Percentiles rank a stretch among this genome's conserved stretches.
Conservation (phyloP, 2,888 invertebrate species). For the Steinernema hermaphroditum region DNA sequence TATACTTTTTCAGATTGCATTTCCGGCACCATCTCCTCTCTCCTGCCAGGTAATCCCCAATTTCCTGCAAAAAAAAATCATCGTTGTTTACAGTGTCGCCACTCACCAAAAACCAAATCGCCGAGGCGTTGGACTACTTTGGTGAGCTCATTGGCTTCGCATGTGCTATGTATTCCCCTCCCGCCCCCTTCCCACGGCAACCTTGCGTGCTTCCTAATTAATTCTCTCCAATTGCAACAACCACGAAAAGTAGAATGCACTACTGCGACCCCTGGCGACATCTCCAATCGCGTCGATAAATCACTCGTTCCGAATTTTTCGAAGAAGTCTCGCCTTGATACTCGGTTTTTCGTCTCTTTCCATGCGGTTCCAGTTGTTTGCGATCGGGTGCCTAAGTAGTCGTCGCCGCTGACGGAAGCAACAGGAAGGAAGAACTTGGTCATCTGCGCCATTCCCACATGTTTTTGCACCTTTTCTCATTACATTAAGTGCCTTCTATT, state of each 20-base stretch:
- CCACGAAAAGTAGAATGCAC: neutral
- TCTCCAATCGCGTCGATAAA: conserved; percentile 6
- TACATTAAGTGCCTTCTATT: neutral
- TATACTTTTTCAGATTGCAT: no score
- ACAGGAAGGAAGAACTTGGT: neutral
- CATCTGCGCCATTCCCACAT: neutral
- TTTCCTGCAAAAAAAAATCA: no score
- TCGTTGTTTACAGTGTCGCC: neutral
- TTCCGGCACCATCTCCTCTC: no score
- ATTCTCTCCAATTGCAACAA: conserved; percentile 6
- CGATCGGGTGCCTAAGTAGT: neutral
- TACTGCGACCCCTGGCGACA: neutral
- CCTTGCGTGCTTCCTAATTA: neutral
- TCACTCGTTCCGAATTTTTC: neutral
- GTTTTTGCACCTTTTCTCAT: neutral
- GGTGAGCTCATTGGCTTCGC: neutral
- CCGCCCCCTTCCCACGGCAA: neutral
- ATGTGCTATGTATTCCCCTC: neutral
- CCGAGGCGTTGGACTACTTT: conserved; percentile 9
- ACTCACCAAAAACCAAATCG: conserved; percentile 2
- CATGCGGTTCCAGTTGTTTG: neutral
- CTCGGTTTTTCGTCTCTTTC: neutral
- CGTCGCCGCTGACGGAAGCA: no score
- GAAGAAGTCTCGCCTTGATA: neutral
- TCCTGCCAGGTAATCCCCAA: no score